A percentile compares a stretch with the other conserved stretches of the same genome.
Evolutionary conservation across 2,113 vertebrate genomes (phyloP).

Genomic region (Dryoscopus gambensis): DNA sequence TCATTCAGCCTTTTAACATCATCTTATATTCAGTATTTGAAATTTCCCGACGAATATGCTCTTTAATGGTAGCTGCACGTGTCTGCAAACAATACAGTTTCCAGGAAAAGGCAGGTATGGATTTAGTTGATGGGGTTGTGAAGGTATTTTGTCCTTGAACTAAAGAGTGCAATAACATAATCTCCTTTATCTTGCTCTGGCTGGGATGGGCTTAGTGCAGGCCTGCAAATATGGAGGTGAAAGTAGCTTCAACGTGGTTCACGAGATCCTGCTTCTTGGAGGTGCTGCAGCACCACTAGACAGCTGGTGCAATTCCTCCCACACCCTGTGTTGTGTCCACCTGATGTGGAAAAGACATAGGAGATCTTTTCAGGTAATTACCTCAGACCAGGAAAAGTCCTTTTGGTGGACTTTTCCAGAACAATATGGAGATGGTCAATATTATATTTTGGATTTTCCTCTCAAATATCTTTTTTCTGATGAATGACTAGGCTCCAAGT

Average conservation of each 20-base stretch:
- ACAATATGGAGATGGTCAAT: neutral
- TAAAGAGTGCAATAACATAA: neutral
- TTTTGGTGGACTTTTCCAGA: neutral
- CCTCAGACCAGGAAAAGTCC: neutral
- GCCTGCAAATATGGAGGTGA: neutral
- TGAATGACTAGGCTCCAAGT: neutral
- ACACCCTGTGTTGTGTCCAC: neutral
- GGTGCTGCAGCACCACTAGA: neutral
- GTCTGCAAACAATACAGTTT: neutral
- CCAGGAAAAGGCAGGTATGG: neutral
- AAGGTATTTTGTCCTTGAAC: neutral
- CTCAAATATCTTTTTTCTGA: neutral
- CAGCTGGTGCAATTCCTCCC: neutral
- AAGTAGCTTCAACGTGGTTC: accelerated
- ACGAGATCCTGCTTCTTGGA: neutral
- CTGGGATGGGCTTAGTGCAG: neutral
- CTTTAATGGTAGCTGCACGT: neutral
- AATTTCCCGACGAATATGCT: neutral
- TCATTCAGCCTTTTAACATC: neutral
- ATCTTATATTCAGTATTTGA: neutral
- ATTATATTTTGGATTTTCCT: neutral
- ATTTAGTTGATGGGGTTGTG: neutral
- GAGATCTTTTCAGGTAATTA: neutral
- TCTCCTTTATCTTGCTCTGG: neutral
- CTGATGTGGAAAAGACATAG: neutral